Evolutionary conservation across 2,113 vertebrate genomes (phyloP).

Genomic region (Serinus canaria): DNA sequence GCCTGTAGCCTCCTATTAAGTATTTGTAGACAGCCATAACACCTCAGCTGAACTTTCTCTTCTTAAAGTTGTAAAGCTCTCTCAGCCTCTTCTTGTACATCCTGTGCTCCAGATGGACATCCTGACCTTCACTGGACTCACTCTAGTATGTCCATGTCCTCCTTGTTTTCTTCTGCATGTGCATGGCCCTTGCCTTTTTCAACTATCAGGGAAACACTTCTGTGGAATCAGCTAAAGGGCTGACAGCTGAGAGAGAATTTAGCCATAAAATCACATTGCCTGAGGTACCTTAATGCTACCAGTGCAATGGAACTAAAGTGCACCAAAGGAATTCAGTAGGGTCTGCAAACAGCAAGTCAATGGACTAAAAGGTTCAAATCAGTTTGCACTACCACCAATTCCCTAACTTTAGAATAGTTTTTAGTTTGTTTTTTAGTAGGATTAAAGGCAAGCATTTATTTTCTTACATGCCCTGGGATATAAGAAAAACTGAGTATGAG

Average conservation of each 20-base stretch:
- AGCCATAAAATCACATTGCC: background rate
- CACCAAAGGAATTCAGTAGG: background rate
- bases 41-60: background rate
- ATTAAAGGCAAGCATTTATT: background rate
- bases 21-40: background rate
- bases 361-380: background rate
- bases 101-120: background rate
- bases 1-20: background rate
- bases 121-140: background rate
- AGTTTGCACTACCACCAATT: background rate
- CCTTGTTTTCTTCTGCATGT: background rate
- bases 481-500: background rate
- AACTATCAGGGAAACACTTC: background rate
- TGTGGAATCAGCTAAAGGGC: background rate
- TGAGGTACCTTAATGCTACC: background rate
- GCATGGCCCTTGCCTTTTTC: background rate
- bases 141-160: background rate
- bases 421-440: background rate
- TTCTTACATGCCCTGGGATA: background rate
- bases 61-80: background rate
- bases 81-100: background rate
- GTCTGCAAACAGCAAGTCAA: background rate
- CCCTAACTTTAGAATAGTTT: background rate
- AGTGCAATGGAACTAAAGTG: background rate
- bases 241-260: background rate